Evolutionary conservation across 2,113 vertebrate species (phyloP), one percentile per base, ranked within the genome.

Genomic region (Ceratotherium simum): DNA sequence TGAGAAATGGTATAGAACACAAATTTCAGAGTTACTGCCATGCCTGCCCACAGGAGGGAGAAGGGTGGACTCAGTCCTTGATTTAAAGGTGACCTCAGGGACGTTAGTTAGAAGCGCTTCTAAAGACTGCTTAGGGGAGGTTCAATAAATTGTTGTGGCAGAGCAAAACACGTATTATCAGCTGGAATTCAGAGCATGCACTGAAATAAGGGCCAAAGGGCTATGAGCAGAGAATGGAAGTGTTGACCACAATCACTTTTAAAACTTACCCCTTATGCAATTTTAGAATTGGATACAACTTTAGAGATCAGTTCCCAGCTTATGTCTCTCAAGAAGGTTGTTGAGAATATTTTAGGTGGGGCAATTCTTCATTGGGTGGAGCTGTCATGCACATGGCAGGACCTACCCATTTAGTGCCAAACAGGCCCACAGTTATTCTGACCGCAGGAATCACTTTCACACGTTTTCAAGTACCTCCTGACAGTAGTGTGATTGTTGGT

Each of bases 371-470:
- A n/a, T 8, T 27, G 1, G 1, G 8, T 58, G 29, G 21, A 16
- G 0, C 10, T 72, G 3, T 51, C 11, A 3, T 60, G 33, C 5
- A 29, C 21, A 1, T n/a, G 18, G 6, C 2, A 31, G 3, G 60
- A 10, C 20, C 72, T n/a, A 1, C 4, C 21, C 12, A 9, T 39
- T 4, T 12, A 90, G 5, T 6, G 2, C 46, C 23, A 54, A 33
- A 67, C 33, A 8, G 29, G 5, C 42, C 1, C 2, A 5, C 0
- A 13, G 72, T 56, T 76, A 58, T 39, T 91, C 54, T 72, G 16
- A 17, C 3, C 78, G 3, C 8, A 51, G 0, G 29, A 33, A 79
- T 46, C 16, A 73, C 2, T 1, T 48, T 5, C 10, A 29, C 48
- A 56, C 14, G 25, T 58, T 58, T 60, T 88, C 23, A 82, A 3